These are phyloP conservation scores for Apotomis turbidana DNA, from an alignment of 2,888 invertebrate species.

Conservation along the genomic window DNA sequence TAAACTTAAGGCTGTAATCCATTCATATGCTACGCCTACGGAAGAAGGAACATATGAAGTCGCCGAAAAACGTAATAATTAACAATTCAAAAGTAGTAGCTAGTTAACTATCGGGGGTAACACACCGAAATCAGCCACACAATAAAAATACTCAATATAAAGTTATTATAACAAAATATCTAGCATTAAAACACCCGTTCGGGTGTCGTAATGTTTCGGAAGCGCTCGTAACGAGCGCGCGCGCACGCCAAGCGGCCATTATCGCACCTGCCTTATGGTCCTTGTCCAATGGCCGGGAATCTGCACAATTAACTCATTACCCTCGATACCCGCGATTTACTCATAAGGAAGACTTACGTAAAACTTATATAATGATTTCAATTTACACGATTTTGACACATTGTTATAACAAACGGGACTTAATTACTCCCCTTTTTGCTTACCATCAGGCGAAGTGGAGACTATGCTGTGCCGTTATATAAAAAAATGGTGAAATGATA, in stretches of 20 bases:
- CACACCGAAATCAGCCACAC: background rate
- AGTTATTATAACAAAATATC: background rate
- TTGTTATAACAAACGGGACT: too few species aligned
- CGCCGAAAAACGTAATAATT: too few species aligned
- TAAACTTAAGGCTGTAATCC: too few species aligned
- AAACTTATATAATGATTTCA: background rate
- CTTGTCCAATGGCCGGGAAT: slow-evolving; percentile 51
- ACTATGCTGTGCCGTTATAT: too few species aligned
- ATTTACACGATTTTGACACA: too few species aligned
- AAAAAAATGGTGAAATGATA: too few species aligned
- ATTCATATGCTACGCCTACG: too few species aligned
- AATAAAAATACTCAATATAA: background rate
- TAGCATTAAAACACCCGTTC: slow-evolving; percentile 10
- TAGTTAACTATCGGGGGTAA: background rate
- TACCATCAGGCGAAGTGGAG: too few species aligned
- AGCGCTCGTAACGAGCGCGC: slow-evolving; percentile 60
- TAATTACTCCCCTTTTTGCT: too few species aligned
- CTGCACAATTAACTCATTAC: slow-evolving; percentile 46
- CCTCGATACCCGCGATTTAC: slow-evolving; percentile 14
- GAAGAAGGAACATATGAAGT: too few species aligned
- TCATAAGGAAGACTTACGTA: slow-evolving; percentile 21
- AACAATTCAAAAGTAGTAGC: too few species aligned
- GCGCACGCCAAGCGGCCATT: slow-evolving; percentile 70
- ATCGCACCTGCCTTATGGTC: slow-evolving; percentile 57
- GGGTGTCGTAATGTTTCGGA: slow-evolving; percentile 50